Base-by-base conservation (phyloP, 2,113 vertebrate genomes). In the Baryphthengus martii region DNA sequence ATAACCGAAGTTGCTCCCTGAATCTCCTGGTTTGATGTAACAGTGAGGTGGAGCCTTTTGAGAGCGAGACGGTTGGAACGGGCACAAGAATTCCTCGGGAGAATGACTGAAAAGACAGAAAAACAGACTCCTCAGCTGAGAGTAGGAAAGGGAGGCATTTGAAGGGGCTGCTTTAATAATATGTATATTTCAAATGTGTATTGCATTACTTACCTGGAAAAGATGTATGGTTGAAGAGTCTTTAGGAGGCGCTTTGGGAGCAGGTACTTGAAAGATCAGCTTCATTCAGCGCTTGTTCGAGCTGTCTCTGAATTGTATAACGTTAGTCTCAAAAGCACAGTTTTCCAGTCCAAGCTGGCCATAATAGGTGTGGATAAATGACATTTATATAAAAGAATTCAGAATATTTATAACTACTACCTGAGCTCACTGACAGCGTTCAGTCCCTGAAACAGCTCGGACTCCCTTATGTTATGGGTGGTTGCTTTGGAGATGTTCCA, bases 81-180 rank as follows among this genome's bases (percentile, higher is more conserved):
- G 9, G 8, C 10, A 6, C 47, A 15, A 62, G 23, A 85, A n/a
- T 78, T 63, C 13, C 19, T 88, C 4, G 1, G 66, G 55, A 79
- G 68, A 84, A 10, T 0, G 4, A 4, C 1, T 37, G 47, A 25
- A 65, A 23, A 12, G 0, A 4, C 31, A 29, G n/a, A 75, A 75
- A 13, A 35, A 12, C 61, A 56, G 31, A 6, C 8, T 52, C 0
- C 1, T 68, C 47, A 18, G 9, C 28, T 78, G 29, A 18, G 26
- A 28, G 42, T 9, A 61, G 75, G 49, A 68, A 15, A 40, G 40
- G 15, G 62, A 85, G 33, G 37, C 0, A 23, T 58, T 88, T 72
- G 62, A 68, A 90, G 66, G 35, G 37, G 10, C 25, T 95, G 42
- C 49, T 90, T 85, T 72, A 82, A 52, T 53, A 78, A 47, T 55